A percentile compares a stretch with the other conserved stretches of the same genome.
phyloP scores from a whole-genome alignment of 2,797 vertebrate species.

The Trematomus bernacchii region DNA sequence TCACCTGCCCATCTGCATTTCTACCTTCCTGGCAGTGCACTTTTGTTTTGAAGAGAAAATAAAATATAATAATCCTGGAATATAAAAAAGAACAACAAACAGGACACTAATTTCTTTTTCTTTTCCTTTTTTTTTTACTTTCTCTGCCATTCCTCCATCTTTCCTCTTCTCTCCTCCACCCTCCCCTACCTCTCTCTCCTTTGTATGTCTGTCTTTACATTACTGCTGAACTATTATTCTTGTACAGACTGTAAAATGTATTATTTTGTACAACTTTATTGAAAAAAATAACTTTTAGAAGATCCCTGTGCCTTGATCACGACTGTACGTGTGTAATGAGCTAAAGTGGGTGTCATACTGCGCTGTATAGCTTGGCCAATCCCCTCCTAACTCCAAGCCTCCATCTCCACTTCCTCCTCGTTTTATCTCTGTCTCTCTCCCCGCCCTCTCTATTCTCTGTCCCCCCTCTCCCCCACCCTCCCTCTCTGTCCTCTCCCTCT shows the following conservation, averaged over 20 bases:
- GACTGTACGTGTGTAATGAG: conserved; percentile 95
- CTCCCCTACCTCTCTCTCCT: conserved; percentile 50
- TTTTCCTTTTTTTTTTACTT: conserved; percentile 25
- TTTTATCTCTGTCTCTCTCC: conserved; percentile 28
- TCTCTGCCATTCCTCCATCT: conserved; percentile 28
- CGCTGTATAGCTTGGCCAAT: conserved; percentile 93
- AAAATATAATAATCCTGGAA: conserved; percentile 63
- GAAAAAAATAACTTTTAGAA: conserved; percentile 91
- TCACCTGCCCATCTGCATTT: conserved; percentile 44
- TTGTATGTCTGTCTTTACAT: conserved; percentile 84
- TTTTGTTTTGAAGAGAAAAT: conserved; percentile 65
- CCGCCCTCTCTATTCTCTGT: conserved; percentile 24
- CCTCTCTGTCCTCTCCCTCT: conserved; percentile 58
- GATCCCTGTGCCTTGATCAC: conserved; percentile 98
- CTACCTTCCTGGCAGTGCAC: conserved; percentile 46
- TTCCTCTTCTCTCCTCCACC: conserved; percentile 4
- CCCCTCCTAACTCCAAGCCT: conserved; percentile 63
- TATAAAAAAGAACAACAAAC: conserved; percentile 57
- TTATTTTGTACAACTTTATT: conserved; percentile 98
- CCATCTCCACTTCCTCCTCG: conserved; percentile 44
- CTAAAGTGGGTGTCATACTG: conserved; percentile 94
- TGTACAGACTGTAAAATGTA: conserved; percentile 98
- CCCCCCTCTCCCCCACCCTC: conserved; percentile 34
- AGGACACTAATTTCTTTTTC: conserved; percentile 53
- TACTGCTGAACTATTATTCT: conserved; percentile 95